Evolutionary conservation across 1,140 invertebrate genomes (phyloP).

Genomic region (Drosophila punjabiensis): DNA sequence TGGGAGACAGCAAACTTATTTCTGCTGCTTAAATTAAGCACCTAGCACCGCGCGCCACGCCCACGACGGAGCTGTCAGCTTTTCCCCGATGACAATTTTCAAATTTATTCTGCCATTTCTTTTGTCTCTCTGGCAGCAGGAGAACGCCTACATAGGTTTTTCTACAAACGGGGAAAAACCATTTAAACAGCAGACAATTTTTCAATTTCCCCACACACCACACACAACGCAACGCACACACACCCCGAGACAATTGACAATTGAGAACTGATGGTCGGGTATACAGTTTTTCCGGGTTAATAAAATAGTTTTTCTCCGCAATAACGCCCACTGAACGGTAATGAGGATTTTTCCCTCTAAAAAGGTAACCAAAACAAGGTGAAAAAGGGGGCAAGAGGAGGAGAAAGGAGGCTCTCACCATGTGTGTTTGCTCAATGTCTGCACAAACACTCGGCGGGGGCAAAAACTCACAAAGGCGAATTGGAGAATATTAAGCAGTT

Average conservation of each 20-base stretch:
- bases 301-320: conserved; percentile 42
- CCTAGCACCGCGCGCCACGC: conserved; percentile 42
- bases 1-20: conserved; percentile 50
- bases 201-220: conserved; percentile 47
- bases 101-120: conserved; percentile 63
- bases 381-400: background rate
- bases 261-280: conserved; percentile 41
- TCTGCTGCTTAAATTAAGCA: conserved; percentile 49
- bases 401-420: conserved; percentile 4
- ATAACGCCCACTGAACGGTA: conserved; percentile 41
- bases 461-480: conserved; percentile 37
- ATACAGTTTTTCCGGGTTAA: conserved; percentile 51
- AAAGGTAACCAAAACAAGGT: conserved; percentile 10
- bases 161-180: conserved; percentile 19
- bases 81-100: conserved; percentile 51
- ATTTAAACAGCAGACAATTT: conserved; percentile 54
- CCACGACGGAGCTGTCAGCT: conserved; percentile 26
- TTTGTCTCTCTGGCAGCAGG: conserved; percentile 39
- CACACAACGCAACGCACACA: background rate
- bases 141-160: conserved; percentile 45
- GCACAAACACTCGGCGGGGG: conserved; percentile 56
- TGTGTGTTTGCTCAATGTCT: conserved; percentile 71
- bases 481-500: conserved; percentile 48
- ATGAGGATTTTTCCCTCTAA: conserved; percentile 64
- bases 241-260: conserved; percentile 33